A percentile compares a stretch with the other conserved stretches of the same genome.
Conservation (phyloP, 1,140 invertebrate genomes). For the Drosophila azteca region DNA sequence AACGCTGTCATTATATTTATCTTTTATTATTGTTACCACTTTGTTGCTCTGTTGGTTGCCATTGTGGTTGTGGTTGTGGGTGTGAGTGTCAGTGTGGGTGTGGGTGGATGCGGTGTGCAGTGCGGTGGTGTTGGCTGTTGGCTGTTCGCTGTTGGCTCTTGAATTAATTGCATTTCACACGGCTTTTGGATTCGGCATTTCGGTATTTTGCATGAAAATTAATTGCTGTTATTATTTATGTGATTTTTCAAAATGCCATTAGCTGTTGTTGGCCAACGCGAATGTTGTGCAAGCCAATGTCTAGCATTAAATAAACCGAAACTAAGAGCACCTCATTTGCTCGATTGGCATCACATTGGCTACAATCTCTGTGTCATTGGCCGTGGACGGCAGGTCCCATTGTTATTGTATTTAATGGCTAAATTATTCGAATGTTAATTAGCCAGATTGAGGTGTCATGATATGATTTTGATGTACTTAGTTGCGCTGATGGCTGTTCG, state of each 20-base stretch:
- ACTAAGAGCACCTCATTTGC: conserved; percentile 17
- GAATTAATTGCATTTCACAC: conserved; percentile 79
- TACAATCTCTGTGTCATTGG: conserved; percentile 4
- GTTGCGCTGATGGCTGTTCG: no score
- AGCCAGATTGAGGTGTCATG: conserved; percentile 1
- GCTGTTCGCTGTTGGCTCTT: conserved; percentile 42
- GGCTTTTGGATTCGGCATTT: conserved; percentile 56
- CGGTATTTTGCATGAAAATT: conserved; percentile 67
- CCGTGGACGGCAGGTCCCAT: conserved; percentile 10
- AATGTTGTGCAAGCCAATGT: conserved; percentile 17
- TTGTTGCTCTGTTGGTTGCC: conserved; percentile 35
- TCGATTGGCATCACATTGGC: conserved; percentile 28
- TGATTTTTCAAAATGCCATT: conserved; percentile 51
- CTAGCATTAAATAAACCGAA: conserved; percentile 22
- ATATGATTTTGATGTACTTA: neutral
- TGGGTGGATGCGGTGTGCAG: neutral
- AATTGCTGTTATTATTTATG: conserved; percentile 71
- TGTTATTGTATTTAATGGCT: conserved; percentile 26
- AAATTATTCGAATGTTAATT: conserved; percentile 25
- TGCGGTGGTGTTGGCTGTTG: neutral
- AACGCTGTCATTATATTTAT: conserved; percentile 77
- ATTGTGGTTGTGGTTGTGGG: conserved; percentile 45
- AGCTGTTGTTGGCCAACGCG: conserved; percentile 2
- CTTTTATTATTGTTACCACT: conserved; percentile 64
- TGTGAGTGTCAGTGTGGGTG: conserved; percentile 17